These are phyloP conservation scores for Cyclargus thomasi DNA, from an alignment of 1,140 invertebrate genomes.

Conservation along the genomic window DNA sequence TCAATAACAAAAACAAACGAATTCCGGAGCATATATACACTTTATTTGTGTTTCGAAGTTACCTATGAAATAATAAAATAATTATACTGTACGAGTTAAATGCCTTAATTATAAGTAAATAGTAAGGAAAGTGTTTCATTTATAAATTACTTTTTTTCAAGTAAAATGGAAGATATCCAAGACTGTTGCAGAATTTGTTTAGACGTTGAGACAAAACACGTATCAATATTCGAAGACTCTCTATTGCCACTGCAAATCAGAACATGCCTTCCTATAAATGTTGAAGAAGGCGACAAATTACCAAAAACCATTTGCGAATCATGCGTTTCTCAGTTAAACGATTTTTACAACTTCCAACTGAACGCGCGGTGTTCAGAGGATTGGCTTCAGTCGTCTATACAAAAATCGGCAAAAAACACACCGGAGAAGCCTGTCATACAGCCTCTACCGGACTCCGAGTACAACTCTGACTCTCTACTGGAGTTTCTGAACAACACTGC, in stretches of 20 bases:
- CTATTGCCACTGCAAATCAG: constrained; percentile 56
- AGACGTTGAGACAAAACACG: constrained; percentile 48
- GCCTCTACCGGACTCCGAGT: constrained; percentile 63
- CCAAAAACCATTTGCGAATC: constrained; percentile 52
- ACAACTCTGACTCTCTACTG: constrained; percentile 64
- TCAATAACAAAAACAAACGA: too few relatives aligned
- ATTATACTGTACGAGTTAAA: too few relatives aligned
- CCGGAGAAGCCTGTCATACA: constrained; percentile 53
- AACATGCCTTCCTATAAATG: constrained; percentile 50
- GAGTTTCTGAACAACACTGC: constrained; percentile 67
- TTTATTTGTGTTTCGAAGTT: too few relatives aligned
- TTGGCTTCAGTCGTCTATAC: constrained; percentile 57
- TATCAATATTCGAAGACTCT: constrained; percentile 50
- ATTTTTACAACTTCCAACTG: constrained; percentile 65
- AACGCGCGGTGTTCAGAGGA: constrained; percentile 62
- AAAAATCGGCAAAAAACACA: constrained; percentile 47
- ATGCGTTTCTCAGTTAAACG: constrained; percentile 52
- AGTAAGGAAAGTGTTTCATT: too few relatives aligned
- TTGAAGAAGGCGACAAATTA: constrained; percentile 45
- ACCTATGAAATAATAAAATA: too few relatives aligned
- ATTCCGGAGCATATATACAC: too few relatives aligned
- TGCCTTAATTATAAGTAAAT: too few relatives aligned
- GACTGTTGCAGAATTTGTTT: constrained; percentile 61
- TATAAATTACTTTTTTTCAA: neutral
- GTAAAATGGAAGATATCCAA: constrained; percentile 45